Evolutionary conservation across 2,113 vertebrate genomes (phyloP).

Genomic region (Seriola aureovittata): DNA sequence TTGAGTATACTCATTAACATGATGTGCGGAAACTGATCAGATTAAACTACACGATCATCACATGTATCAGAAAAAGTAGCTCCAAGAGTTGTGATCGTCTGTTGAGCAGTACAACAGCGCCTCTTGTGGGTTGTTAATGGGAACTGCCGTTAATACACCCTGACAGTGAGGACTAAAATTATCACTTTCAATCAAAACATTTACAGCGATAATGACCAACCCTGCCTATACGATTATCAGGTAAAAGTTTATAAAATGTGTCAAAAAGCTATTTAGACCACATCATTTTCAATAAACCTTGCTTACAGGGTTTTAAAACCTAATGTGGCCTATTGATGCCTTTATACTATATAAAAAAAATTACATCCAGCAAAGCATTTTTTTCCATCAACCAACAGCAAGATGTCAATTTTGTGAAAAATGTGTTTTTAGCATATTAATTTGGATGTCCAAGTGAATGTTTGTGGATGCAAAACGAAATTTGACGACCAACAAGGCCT

Average conservation of each 20-base stretch:
- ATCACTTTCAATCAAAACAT: not conserved
- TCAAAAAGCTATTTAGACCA: not conserved
- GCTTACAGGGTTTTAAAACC: not conserved
- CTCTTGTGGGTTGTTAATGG: not conserved
- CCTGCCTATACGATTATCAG: not conserved
- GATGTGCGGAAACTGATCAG: not conserved
- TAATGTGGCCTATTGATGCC: not conserved
- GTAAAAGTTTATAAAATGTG: not conserved
- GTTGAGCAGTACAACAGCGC: slow-evolving; percentile 58
- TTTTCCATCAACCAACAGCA: not conserved
- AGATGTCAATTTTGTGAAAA: not conserved
- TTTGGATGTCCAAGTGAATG: not conserved
- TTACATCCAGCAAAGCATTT: not conserved
- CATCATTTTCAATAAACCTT: not conserved
- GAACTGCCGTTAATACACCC: slow-evolving; percentile 4
- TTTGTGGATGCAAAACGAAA: not conserved
- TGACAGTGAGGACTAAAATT: not conserved
- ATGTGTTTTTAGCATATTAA: not conserved
- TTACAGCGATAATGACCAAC: not conserved
- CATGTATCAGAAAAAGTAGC: no score
- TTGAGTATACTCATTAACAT: not conserved
- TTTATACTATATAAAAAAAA: not conserved
- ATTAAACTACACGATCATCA: not conserved
- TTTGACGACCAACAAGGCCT: not conserved
- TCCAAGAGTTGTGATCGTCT: not conserved